Evolutionary conservation across 1,140 invertebrate species (phyloP).

Genomic region (Riptortus pedestris): DNA sequence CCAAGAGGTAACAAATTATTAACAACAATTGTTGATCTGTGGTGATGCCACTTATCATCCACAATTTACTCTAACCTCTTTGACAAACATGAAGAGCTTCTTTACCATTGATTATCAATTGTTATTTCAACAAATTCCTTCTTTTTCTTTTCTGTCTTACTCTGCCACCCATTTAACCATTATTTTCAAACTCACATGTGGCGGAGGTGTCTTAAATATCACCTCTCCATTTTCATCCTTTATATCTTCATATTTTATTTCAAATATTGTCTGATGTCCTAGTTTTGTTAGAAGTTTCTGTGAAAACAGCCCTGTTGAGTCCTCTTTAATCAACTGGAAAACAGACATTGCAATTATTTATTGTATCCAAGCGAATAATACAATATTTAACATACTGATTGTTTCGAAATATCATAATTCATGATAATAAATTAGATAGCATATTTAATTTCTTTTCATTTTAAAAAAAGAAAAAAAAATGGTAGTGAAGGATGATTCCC

Average conservation of each 20-base stretch:
- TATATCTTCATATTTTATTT: slow-evolving; percentile 55
- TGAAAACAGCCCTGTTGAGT: slow-evolving; percentile 65
- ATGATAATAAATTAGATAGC: too few species aligned
- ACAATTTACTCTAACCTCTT: background rate
- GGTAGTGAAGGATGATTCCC: too few species aligned
- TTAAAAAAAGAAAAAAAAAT: too few species aligned
- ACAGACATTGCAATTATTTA: too few species aligned
- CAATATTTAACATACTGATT: too few species aligned
- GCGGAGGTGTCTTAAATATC: slow-evolving; percentile 43
- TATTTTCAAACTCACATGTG: slow-evolving; percentile 52
- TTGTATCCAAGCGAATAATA: too few species aligned
- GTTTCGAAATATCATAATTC: too few species aligned
- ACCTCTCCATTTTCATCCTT: slow-evolving; percentile 46
- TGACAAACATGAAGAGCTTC: background rate
- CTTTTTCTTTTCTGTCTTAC: background rate
- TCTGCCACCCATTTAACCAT: slow-evolving; percentile 41
- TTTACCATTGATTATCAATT: background rate
- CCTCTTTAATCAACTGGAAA: slow-evolving; percentile 59
- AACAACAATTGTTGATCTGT: too few species aligned
- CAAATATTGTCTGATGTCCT: slow-evolving; percentile 50
- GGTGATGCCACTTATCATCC: background rate
- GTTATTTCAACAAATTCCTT: background rate
- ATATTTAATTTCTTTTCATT: too few species aligned
- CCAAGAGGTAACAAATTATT: too few species aligned
- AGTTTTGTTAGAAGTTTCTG: slow-evolving; percentile 57